Evolutionary conservation across 37 sponge, comb jelly and placozoan species (phyloP).

Genomic region (Aphrocallistes beatrix): DNA sequence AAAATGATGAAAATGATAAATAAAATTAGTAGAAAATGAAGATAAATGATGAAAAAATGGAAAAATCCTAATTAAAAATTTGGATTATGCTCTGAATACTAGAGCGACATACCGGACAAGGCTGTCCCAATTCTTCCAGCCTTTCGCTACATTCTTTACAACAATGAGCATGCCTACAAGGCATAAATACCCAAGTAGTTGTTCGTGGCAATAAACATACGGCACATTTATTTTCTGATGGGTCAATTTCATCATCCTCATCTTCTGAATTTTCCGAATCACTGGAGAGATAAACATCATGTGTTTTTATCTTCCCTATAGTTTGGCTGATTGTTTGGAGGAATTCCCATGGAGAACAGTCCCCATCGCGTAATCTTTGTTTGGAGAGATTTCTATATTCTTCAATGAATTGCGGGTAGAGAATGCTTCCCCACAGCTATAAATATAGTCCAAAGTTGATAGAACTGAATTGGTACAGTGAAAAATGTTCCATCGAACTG

Average conservation of each 20-base stretch:
- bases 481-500: slow-evolving; percentile 7
- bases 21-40: too few species aligned
- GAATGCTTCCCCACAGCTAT: background rate
- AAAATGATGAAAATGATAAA: too few species aligned
- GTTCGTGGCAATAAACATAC: background rate
- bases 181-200: slow-evolving; percentile 1
- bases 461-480: slow-evolving; percentile 16
- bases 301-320: background rate
- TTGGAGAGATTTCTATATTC: background rate
- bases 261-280: background rate
- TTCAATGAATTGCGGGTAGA: background rate
- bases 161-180: background rate
- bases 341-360: background rate
- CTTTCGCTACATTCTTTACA: background rate
- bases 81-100: background rate
- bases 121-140: slow-evolving; percentile 18
- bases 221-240: background rate
- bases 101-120: background rate
- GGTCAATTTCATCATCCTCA: background rate
- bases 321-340: slow-evolving; percentile 10
- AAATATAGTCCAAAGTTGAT: slow-evolving; percentile 4
- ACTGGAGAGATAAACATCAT: background rate
- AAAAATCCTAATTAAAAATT: too few species aligned
- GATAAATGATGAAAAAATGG: too few species aligned
- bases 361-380: background rate